These are phyloP conservation scores for Saturnia pavonia DNA, from an alignment of 2,888 invertebrate species.

Conservation along the genomic window DNA sequence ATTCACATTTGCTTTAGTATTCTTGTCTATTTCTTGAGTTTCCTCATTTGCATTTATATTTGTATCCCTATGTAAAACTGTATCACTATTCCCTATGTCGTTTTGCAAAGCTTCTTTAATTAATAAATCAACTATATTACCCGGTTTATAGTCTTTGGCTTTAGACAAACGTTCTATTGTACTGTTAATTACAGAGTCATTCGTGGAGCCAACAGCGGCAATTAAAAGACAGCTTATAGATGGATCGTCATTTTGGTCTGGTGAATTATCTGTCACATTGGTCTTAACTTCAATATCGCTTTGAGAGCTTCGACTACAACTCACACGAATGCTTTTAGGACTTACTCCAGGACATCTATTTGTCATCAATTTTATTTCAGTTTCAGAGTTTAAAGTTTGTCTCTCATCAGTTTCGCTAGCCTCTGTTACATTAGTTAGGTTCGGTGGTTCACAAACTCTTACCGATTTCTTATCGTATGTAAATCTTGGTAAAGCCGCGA, in stretches of 20 bases:
- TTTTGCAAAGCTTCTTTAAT: conserved; percentile 53
- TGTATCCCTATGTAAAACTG: conserved; percentile 19
- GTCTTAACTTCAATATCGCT: conserved; percentile 36
- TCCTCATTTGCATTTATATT: conserved; percentile 39
- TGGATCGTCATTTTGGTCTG: conserved; percentile 37
- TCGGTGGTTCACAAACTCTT: conserved; percentile 50
- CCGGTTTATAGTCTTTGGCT: conserved; percentile 42
- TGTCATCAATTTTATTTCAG: conserved; percentile 34
- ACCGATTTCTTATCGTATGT: conserved; percentile 49
- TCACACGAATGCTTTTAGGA: conserved; percentile 26
- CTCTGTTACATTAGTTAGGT: conserved; percentile 59
- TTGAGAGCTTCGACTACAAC: conserved; percentile 24
- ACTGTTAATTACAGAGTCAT: conserved; percentile 56
- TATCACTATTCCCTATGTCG: conserved; percentile 37
- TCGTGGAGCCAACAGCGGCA: conserved; percentile 52
- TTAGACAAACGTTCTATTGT: conserved; percentile 52
- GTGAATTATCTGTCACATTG: conserved; percentile 20
- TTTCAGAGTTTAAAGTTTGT: conserved; percentile 33
- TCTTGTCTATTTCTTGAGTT: conserved; percentile 31
- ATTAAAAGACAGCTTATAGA: conserved; percentile 47
- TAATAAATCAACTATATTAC: conserved; percentile 55
- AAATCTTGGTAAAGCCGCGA: conserved; percentile 51
- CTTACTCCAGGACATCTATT: conserved; percentile 40
- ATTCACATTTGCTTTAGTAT: conserved; percentile 46
- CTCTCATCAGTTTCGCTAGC: conserved; percentile 51